These are phyloP conservation scores for Caenorhabditis sp. DNA, from an alignment of 2,888 invertebrate species.

Conservation along the genomic window DNA sequence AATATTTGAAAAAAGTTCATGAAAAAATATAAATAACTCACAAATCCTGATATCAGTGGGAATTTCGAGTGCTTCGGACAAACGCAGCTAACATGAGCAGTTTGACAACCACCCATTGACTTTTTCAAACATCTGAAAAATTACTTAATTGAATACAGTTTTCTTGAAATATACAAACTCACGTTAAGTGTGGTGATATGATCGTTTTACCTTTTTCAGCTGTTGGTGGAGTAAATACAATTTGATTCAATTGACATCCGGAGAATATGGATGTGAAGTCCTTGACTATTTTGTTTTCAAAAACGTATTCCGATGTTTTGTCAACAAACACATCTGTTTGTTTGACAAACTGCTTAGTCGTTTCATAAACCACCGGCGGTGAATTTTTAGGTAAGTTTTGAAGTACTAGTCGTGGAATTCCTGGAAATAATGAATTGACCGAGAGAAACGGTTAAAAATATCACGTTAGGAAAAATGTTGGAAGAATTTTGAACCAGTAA, in stretches of 20 bases:
- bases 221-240: constrained; percentile 30
- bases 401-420: constrained; percentile 11
- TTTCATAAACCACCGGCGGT: neutral
- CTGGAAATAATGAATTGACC: no score
- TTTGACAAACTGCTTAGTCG: neutral
- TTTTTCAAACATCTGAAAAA: constrained; percentile 31
- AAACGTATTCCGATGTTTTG: constrained; percentile 15
- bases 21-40: constrained; percentile 8
- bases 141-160: no score
- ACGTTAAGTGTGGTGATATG: constrained; percentile 26
- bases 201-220: constrained; percentile 23
- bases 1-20: neutral
- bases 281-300: constrained; percentile 14
- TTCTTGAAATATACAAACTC: neutral
- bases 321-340: constrained; percentile 8
- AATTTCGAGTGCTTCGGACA: constrained; percentile 22
- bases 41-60: constrained; percentile 37
- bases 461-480: no score
- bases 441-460: no score
- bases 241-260: constrained; percentile 22
- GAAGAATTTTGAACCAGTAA: no score
- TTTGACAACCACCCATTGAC: constrained; percentile 22
- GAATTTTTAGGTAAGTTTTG: neutral
- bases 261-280: constrained; percentile 16
- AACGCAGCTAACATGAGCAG: constrained; percentile 13